Evolutionary conservation across 2,113 vertebrate species (phyloP).

Genomic region (Excalfactoria chinensis): DNA sequence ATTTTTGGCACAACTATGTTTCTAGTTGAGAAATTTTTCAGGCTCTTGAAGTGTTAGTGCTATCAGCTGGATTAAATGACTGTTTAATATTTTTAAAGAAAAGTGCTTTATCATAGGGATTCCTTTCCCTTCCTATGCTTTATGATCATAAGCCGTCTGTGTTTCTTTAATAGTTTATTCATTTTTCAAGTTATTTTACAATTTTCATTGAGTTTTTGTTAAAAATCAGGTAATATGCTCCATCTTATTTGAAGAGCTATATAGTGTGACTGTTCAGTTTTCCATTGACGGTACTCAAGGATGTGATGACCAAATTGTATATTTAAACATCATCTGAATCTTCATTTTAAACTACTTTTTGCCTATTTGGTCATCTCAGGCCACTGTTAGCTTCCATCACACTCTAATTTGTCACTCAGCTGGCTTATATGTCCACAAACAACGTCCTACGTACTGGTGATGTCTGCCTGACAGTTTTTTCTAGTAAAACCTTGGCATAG

Average conservation of each 20-base stretch:
- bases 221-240: background rate
- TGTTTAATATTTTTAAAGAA: conserved; percentile 27
- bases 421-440: rapidly evolving
- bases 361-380: background rate
- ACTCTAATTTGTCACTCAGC: background rate
- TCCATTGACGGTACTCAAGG: background rate
- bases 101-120: background rate
- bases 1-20: background rate
- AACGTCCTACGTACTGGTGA: background rate
- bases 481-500: background rate
- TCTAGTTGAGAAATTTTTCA: conserved; percentile 17
- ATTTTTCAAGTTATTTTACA: background rate
- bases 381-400: background rate
- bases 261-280: background rate
- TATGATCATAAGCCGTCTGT: background rate
- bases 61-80: conserved; percentile 28
- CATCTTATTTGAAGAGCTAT: background rate
- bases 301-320: background rate
- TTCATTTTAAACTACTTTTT: background rate
- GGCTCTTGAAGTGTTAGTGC: background rate
- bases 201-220: background rate
- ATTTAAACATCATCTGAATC: background rate
- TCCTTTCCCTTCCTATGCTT: background rate
- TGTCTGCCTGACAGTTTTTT: background rate
- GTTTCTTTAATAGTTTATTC: background rate